Conservation (phyloP, 2,888 invertebrate genomes). For the Flabesymbios commensalis region DNA sequence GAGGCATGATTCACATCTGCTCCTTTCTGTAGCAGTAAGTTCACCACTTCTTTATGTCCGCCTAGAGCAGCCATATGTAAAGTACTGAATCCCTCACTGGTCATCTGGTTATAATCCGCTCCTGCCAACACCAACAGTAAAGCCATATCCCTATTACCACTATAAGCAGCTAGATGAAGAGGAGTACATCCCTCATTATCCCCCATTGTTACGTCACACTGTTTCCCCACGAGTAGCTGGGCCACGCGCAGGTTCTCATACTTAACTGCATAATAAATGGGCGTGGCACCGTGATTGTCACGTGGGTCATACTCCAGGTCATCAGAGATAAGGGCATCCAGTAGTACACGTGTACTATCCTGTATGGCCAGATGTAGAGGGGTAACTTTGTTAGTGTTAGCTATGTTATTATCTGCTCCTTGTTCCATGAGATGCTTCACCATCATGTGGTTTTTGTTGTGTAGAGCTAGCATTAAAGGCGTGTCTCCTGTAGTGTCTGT, state of each 20-base stretch:
- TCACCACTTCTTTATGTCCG: conserved; percentile 1
- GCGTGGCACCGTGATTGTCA: conserved; percentile 20
- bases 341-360: conserved; percentile 9
- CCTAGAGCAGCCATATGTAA: conserved; percentile 17
- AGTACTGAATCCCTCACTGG: conserved; percentile 17
- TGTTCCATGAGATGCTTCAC: conserved; percentile 7
- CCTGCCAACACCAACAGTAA: conserved; percentile 5
- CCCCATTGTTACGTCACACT: conserved; percentile 9
- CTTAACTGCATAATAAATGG: conserved; percentile 22
- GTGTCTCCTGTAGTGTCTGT: conserved; percentile 12
- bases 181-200: conserved; percentile 19
- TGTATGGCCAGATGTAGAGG: conserved; percentile 21
- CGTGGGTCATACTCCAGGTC: conserved; percentile 1
- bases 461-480: conserved; percentile 17
- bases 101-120: conserved; percentile 7
- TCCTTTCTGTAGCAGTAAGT: conserved; percentile 5
- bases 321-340: conserved; percentile 9
- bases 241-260: conserved; percentile 4
- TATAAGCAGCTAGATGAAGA: conserved; percentile 34
- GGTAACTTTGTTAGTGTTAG: conserved; percentile 6
- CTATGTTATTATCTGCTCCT: conserved; percentile 13
- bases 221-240: conserved; percentile 1
- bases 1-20: conserved; percentile 15
- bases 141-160: conserved; percentile 13
- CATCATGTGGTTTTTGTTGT: conserved; percentile 13